Percentiles rank a stretch among this genome's conserved stretches.
Conservation (phyloP, 2,888 invertebrate species). For the Drosophila mulleri region DNA sequence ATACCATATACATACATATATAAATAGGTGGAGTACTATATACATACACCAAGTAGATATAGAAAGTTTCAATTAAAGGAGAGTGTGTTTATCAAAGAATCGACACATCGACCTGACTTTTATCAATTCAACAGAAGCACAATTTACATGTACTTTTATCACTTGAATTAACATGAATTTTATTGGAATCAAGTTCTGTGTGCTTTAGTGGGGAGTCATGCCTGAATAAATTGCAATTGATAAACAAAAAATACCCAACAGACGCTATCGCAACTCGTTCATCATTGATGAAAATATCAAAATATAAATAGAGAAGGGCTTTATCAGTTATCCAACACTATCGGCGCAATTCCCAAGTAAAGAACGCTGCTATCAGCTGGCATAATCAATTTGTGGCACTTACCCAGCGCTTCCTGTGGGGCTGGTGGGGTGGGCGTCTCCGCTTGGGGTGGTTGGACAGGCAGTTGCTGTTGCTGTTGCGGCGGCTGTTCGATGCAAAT, state of each 20-base stretch:
- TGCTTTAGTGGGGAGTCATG: background rate
- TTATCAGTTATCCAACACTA: constrained; percentile 27
- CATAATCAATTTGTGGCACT: constrained; percentile 41
- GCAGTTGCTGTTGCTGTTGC: constrained; percentile 35
- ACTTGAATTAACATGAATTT: constrained; percentile 1
- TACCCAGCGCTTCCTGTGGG: constrained; percentile 60
- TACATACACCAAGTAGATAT: background rate
- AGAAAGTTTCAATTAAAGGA: background rate
- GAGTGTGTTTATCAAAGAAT: background rate
- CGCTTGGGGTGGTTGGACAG: constrained; percentile 40
- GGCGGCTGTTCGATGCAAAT: constrained; percentile 55
- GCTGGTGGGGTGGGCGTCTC: constrained; percentile 58
- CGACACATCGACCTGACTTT: background rate
- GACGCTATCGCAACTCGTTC: constrained; percentile 15
- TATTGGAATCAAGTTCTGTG: background rate
- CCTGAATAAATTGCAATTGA: constrained; percentile 1
- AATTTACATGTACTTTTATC: background rate
- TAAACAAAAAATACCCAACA: constrained; percentile 14
- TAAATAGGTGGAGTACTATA: too few relatives aligned
- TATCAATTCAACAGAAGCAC: background rate
- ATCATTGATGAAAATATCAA: constrained; percentile 9
- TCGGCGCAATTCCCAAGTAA: constrained; percentile 3
- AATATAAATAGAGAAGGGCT: constrained; percentile 4
- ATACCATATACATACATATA: background rate
- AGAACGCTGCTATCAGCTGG: constrained; percentile 19